Base-by-base conservation (phyloP, 2,113 vertebrate species). In the Ophiodon elongatus region DNA sequence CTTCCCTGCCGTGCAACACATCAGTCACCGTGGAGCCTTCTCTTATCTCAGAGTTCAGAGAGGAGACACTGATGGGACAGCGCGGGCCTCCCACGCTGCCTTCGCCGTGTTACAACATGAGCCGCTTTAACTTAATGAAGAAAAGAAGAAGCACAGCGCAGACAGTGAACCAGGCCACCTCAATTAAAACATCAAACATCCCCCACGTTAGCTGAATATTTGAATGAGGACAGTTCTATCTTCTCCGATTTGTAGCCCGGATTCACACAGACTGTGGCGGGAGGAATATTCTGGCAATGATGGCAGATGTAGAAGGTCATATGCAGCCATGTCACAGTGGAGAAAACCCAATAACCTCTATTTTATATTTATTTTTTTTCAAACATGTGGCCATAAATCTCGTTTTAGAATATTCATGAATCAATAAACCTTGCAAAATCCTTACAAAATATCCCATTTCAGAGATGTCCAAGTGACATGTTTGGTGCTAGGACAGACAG, bases 151-250 rank as follows among this genome's bases (percentile, higher is more conserved):
- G 73, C 76, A 11, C 29, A 65, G 73, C 63, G 50, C 78, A 69
- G 50, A 80, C 72, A 73, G 75, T 90, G 88, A 94, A 93, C 91
- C 83, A 27, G 47, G 72, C 65, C 89, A 92, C 91, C 92, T 90
- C 92, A 89, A 94, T 95, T 93, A 95, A 92, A 94, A 91, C 87
- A 89, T 94, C 86, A 94, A 94, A 94, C 84, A 69, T 17, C 14
- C 52, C 33, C 1, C 19, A 57, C 71, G 59, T 14, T 37, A 73
- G 70, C 79, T 82, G 88, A 88, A 93, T 85, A 85, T 90, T 82
- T 90, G 71, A 93, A 84, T 65, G 71, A 80, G 77, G 56, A 69
- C 78, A 63, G 10, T 41, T 75, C 68, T 73, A 6, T 76, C 68
- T 29, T 41, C 45, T 50, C 15, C 56, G 56, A 29, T 82, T 71